These are phyloP conservation scores for Drosophila athabasca DNA, from an alignment of 1,140 invertebrate genomes.

Conservation along the genomic window DNA sequence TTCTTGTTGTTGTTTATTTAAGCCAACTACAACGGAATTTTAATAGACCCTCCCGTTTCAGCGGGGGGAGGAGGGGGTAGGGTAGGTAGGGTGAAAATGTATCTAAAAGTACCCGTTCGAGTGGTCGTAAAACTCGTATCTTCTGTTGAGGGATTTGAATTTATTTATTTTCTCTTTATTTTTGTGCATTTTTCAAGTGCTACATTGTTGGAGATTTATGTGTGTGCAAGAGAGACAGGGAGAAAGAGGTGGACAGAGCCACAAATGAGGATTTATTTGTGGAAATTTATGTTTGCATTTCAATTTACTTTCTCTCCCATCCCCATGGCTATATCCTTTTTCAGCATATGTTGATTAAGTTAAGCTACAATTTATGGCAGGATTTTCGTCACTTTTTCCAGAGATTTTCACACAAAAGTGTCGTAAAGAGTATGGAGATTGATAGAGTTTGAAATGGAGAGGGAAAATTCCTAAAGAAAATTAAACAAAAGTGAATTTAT, in stretches of 20 bases:
- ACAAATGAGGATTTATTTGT: constrained; percentile 25
- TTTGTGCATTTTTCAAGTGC: constrained; percentile 34
- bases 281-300: constrained; percentile 55
- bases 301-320: constrained; percentile 49
- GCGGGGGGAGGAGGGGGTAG: background rate
- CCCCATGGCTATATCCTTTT: background rate
- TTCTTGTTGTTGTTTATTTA: constrained; percentile 15
- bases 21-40: constrained; percentile 35
- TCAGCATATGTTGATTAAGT: constrained; percentile 63
- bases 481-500: no score
- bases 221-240: background rate
- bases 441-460: no score
- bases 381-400: background rate
- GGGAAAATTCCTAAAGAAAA: no score
- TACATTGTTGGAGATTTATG: constrained; percentile 63
- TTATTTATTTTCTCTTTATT: constrained; percentile 41
- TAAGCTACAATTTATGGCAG: constrained; percentile 38
- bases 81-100: constrained; percentile 32
- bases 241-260: no score
- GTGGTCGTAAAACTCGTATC: constrained; percentile 71
- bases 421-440: no score
- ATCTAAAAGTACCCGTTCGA: constrained; percentile 66
- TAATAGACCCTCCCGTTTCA: constrained; percentile 39
- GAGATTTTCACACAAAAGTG: constrained; percentile 16
- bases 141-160: constrained; percentile 27